Evolutionary conservation across 35 echinoderm and acorn worm species (phyloP).

Genomic region (Eucidaris tribuloides): DNA sequence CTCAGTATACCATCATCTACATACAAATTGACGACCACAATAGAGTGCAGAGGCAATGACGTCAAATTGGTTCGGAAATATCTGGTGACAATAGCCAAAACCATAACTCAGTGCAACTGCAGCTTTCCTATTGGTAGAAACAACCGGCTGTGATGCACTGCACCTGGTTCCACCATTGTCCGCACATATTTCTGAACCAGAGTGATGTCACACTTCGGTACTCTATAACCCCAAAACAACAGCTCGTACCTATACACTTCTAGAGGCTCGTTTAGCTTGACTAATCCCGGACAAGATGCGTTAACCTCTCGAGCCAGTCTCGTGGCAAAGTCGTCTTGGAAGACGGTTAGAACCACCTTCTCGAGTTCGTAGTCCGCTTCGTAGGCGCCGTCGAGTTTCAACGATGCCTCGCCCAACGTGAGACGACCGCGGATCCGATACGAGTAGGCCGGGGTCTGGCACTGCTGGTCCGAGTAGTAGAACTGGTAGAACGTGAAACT

Average conservation of each 20-base stretch:
- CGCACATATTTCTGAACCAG: too few relatives aligned
- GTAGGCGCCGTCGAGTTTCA: conserved; percentile 38
- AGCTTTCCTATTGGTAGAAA: too few relatives aligned
- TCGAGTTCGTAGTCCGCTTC: conserved; percentile 72
- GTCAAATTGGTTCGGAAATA: too few relatives aligned
- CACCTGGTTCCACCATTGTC: too few relatives aligned
- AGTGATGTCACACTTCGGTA: too few relatives aligned
- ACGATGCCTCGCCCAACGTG: conserved; percentile 23
- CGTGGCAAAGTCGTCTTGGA: conserved; percentile 40
- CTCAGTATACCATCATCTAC: too few relatives aligned
- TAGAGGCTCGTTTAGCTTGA: conserved; percentile 13
- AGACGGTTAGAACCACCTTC: conserved; percentile 65
- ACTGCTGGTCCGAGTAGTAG: conserved; percentile 86
- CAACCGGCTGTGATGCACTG: too few relatives aligned
- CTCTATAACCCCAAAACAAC: too few relatives aligned
- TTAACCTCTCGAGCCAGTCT: conserved; percentile 35
- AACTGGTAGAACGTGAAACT: conserved; percentile 85
- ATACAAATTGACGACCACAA: too few relatives aligned
- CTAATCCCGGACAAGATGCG: conserved; percentile 48
- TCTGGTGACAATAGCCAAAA: too few relatives aligned
- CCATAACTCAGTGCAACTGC: too few relatives aligned
- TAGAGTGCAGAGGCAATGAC: too few relatives aligned
- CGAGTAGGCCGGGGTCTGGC: conserved; percentile 73
- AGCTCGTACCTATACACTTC: not conserved
- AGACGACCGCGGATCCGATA: conserved; percentile 58